Evolutionary conservation across 23 tunicate genomes (phyloP), one percentile per base, ranked within the genome.

Genomic region (Trididemnum nubilum): DNA sequence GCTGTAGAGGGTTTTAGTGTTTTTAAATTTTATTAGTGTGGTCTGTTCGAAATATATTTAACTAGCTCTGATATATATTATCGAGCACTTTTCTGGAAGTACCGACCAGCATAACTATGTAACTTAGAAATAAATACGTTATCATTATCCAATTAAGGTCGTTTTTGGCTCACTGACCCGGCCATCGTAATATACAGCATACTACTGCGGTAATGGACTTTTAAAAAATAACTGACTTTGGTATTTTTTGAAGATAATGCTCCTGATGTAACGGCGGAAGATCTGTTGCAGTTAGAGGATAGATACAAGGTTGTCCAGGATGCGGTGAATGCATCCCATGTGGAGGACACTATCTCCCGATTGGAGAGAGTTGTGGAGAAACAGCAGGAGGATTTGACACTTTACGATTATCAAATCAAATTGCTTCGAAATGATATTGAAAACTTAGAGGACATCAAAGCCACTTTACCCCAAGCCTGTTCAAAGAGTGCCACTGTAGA

Each of bases 361-460:
- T 38, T 86, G 25, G 51, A 79, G 29, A 64, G 36, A 0, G 88
- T 44, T n/a, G 82, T 83, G 37, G 60, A 71, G 33, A 24, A 49
- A 58, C 89, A 93, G 40, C 39, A 80, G 23, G 78, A 28, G 24
- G 65, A 73, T 19, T 26, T 87, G 26, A 70, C 23, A 5, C 36
- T 35, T 7, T 93, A 93, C 73, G 89, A 88, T 64, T 51, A 33
- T 21, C 78, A 87, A 72, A 83, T 93, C 33, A 75, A 72, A 33
- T 33, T 28, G 29, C 40, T 93, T 28, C 51, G 54, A 0, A 76
- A 57, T 2, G 93, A 87, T 57, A 69, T 93, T 7, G 83, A 51
- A n/a, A 93, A 93, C 66, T 76, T 93, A 81, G 38, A 49, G 73
- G 78, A 87, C 25, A 93, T 93, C 66, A 34, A 70, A 18, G 78